These are phyloP conservation scores for Acrobasis consociella DNA, from an alignment of 2,888 invertebrate species.

Conservation along the genomic window DNA sequence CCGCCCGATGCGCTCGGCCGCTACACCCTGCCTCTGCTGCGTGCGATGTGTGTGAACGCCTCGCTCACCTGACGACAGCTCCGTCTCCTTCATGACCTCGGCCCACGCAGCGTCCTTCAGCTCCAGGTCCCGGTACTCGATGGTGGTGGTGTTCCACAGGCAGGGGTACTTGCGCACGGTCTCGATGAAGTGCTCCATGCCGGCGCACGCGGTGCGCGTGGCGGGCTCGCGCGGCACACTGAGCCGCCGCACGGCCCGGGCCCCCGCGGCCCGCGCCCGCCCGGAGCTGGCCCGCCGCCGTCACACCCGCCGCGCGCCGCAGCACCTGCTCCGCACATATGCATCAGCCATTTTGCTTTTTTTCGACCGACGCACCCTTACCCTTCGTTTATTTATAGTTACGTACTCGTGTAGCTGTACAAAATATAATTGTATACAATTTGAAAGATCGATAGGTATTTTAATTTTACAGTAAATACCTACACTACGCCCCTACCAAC, in stretches of 20 bases:
- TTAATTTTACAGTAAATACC: not conserved
- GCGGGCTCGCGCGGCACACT: slow-evolving; percentile 36
- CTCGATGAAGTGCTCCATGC: slow-evolving; percentile 74
- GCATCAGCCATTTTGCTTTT: slow-evolving; percentile 1
- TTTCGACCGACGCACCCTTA: not conserved
- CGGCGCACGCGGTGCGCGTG: slow-evolving; percentile 37
- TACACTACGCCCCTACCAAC: too few species aligned
- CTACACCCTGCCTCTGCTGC: not conserved
- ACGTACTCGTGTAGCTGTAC: not conserved
- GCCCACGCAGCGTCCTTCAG: slow-evolving; percentile 77
- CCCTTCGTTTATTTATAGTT: not conserved
- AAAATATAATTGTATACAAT: too few species aligned
- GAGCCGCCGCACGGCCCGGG: slow-evolving; percentile 34
- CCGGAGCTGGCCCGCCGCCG: slow-evolving; percentile 31
- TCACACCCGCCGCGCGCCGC: slow-evolving; percentile 31
- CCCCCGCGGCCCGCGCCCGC: slow-evolving; percentile 31
- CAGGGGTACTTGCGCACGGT: slow-evolving; percentile 74
- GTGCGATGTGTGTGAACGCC: not conserved
- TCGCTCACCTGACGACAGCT: slow-evolving; percentile 68
- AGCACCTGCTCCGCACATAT: not conserved
- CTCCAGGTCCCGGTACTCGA: slow-evolving; percentile 78
- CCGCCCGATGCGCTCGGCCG: slow-evolving; percentile 74
- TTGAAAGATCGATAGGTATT: not conserved
- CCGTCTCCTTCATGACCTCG: slow-evolving; percentile 75
- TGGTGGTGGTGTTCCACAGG: slow-evolving; percentile 75